Percentiles rank a stretch among this genome's conserved stretches.
These are phyloP conservation scores for Salvator merianae DNA, from an alignment of 2,113 vertebrate species.

Conservation along the genomic window DNA sequence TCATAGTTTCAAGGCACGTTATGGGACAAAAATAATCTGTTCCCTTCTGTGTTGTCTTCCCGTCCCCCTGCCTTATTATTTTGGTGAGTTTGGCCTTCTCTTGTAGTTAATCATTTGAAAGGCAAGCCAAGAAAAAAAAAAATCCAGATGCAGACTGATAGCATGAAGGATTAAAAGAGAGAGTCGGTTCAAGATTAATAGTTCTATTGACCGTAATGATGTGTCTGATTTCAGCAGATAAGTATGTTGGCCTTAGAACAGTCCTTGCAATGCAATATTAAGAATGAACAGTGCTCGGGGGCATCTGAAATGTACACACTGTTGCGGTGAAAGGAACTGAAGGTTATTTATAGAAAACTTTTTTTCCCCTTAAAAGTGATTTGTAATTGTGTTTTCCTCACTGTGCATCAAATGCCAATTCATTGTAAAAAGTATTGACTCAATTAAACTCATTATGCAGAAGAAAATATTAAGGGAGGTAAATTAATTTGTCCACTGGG, in stretches of 20 bases:
- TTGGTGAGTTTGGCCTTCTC: background rate
- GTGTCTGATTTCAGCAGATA: conserved; percentile 46
- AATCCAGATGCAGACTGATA: conserved; percentile 39
- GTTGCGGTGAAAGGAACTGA: conserved; percentile 33
- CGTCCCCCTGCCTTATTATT: background rate
- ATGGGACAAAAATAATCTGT: background rate
- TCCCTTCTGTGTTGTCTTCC: background rate
- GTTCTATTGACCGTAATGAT: conserved; percentile 42
- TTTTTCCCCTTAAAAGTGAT: conserved; percentile 36
- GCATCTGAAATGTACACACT: conserved; percentile 19
- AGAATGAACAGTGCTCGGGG: conserved; percentile 14
- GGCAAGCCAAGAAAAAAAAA: background rate
- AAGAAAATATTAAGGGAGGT: conserved; percentile 41
- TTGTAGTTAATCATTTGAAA: conserved; percentile 21
- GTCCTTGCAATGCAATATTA: background rate
- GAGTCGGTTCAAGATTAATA: conserved; percentile 45
- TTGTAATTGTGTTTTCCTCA: conserved; percentile 3
- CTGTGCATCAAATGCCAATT: conserved; percentile 20
- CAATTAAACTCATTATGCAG: conserved; percentile 32
- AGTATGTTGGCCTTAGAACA: conserved; percentile 15
- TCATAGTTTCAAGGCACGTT: background rate
- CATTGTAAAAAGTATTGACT: conserved; percentile 44
- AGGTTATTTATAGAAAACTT: conserved; percentile 29
- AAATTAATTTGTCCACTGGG: conserved; percentile 7
- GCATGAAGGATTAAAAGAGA: conserved; percentile 25